A percentile compares a stretch with the other conserved stretches of the same genome.
Evolutionary conservation across 2,888 invertebrate species (phyloP).

Genomic region (Pristionchus entomophagus): DNA sequence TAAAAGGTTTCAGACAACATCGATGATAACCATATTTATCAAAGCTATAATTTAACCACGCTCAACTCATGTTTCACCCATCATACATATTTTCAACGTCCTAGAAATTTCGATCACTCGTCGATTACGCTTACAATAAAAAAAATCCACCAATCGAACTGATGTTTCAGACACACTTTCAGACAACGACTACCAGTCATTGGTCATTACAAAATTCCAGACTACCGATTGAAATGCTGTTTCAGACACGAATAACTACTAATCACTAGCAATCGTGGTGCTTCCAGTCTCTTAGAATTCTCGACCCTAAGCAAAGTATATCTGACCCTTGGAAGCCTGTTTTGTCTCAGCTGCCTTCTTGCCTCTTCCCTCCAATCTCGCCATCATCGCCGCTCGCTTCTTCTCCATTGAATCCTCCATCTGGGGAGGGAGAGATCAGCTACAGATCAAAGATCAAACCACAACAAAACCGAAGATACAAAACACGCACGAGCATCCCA

Average conservation of each 20-base stretch:
- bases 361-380: slow-evolving; percentile 44
- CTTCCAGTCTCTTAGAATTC: no score
- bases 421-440: no score
- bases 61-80: not conserved
- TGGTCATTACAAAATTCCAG: not conserved
- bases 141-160: no score
- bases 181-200: not conserved
- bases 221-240: not conserved
- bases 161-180: no score
- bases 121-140: no score
- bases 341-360: slow-evolving; percentile 13
- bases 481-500: not conserved
- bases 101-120: not conserved
- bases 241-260: no score
- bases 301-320: no score
- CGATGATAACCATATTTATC: no score
- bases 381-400: slow-evolving; percentile 36
- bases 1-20: no score
- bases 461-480: not conserved
- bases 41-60: no score
- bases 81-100: not conserved
- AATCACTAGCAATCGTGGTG: no score
- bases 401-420: slow-evolving; percentile 47
- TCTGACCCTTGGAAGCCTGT: not conserved
- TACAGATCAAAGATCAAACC: not conserved